Evolutionary conservation across 35 echinoderm and acorn worm species (phyloP).

Genomic region (Lytechinus variegatus): DNA sequence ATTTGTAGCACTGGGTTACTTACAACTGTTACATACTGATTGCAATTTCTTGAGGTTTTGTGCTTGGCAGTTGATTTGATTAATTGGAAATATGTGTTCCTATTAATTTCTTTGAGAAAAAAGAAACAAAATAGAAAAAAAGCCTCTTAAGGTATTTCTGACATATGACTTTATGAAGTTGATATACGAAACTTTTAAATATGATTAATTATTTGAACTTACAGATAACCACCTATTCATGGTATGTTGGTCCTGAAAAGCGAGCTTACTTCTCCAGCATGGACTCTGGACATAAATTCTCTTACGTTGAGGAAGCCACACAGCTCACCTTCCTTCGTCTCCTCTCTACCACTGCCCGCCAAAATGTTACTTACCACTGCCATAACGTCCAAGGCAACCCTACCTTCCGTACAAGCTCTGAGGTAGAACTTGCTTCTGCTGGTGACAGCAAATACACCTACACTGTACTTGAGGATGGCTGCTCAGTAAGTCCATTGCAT

Average conservation of each 20-base stretch:
- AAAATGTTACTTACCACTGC: slow-evolving; percentile 87
- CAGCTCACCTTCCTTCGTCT: slow-evolving; percentile 88
- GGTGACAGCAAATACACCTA: slow-evolving; percentile 65
- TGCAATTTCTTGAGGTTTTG: no score
- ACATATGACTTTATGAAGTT: no score
- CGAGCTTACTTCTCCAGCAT: slow-evolving; percentile 44
- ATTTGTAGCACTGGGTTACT: no score
- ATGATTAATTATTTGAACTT: not conserved
- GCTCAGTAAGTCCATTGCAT: slow-evolving; percentile 72
- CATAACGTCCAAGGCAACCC: slow-evolving; percentile 61
- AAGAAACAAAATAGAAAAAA: no score
- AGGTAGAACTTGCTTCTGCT: slow-evolving; percentile 57
- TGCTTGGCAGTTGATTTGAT: no score
- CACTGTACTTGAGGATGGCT: slow-evolving; percentile 67
- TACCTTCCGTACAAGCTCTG: slow-evolving; percentile 67
- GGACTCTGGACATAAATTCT: slow-evolving; percentile 29
- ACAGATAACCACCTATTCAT: not conserved
- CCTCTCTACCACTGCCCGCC: slow-evolving; percentile 74
- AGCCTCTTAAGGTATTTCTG: no score
- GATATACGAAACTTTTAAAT: no score
- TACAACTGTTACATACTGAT: no score
- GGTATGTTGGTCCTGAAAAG: slow-evolving; percentile 10
- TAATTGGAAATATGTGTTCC: no score
- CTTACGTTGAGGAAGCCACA: slow-evolving; percentile 63
- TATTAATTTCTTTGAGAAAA: no score